phyloP scores from a whole-genome alignment of 2,888 invertebrate genomes.

The Hybos culiciformis region DNA sequence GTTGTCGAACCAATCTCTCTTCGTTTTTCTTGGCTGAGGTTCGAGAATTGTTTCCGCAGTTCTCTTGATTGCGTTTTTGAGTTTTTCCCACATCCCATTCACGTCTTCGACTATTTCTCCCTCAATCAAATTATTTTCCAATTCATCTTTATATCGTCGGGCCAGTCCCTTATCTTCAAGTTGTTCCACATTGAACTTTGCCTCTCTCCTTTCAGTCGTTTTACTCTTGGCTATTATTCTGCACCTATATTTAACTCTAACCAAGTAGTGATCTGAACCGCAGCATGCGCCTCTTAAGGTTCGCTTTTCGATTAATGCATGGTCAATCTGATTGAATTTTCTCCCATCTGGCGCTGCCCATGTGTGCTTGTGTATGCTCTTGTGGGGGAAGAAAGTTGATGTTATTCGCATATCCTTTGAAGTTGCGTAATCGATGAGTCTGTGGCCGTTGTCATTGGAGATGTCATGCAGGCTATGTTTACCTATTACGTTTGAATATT shows the following conservation, averaged over 20 bases:
- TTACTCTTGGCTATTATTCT: neutral
- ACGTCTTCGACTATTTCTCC: too few relatives aligned
- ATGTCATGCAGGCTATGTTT: neutral
- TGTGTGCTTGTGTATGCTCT: constrained; percentile 1
- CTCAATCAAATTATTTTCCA: too few relatives aligned
- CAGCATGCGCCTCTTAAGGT: neutral
- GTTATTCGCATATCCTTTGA: neutral
- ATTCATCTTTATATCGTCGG: neutral
- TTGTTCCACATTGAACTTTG: too few relatives aligned
- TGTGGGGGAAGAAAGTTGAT: neutral
- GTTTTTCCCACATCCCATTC: too few relatives aligned
- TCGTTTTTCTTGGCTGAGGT: neutral
- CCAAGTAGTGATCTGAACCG: neutral
- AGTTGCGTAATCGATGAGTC: neutral
- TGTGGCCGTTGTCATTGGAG: neutral
- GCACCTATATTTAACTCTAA: neutral
- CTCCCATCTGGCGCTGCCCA: neutral
- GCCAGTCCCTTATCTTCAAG: neutral
- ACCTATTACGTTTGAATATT: neutral
- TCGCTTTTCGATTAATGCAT: neutral
- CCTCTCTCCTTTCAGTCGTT: too few relatives aligned
- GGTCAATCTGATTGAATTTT: constrained; percentile 3
- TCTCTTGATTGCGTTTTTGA: too few relatives aligned
- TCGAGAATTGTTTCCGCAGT: too few relatives aligned
- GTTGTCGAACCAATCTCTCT: too few relatives aligned